Evolutionary conservation across 2,888 invertebrate species (phyloP).

Genomic region (Scaptomyza parva): DNA sequence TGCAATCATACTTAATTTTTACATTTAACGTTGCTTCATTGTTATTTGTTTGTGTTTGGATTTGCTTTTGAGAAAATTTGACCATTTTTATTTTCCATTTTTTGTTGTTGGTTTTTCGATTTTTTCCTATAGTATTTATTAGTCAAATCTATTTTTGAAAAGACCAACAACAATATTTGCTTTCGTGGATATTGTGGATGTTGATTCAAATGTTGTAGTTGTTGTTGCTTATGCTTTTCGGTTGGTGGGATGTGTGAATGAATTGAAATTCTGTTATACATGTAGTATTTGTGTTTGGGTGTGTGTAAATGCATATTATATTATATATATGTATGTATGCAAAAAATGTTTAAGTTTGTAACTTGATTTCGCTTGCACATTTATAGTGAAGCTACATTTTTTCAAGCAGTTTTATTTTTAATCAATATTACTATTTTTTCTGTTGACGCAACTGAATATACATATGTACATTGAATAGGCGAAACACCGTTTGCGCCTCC

Average conservation of each 20-base stretch:
- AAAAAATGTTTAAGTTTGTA: not conserved
- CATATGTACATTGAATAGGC: no score
- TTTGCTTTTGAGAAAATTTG: constrained; percentile 30
- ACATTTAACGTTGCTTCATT: constrained; percentile 32
- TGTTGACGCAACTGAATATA: constrained; percentile 48
- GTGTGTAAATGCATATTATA: not conserved
- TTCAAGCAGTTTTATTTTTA: constrained; percentile 64
- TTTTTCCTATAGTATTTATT: constrained; percentile 79
- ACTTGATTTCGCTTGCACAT: constrained; percentile 16
- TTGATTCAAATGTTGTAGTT: constrained; percentile 44
- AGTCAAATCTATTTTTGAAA: constrained; percentile 82
- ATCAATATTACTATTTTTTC: constrained; percentile 66
- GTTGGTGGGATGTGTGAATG: constrained; percentile 27
- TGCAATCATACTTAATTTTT: constrained; percentile 56
- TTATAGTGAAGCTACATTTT: constrained; percentile 54
- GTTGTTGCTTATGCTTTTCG: constrained; percentile 23
- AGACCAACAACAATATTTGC: constrained; percentile 55
- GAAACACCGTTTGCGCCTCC: constrained; percentile 37
- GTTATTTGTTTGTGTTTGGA: constrained; percentile 39
- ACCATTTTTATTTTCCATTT: constrained; percentile 41
- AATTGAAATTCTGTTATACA: constrained; percentile 2
- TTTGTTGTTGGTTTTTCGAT: constrained; percentile 55
- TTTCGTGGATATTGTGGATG: constrained; percentile 43
- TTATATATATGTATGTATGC: not conserved
- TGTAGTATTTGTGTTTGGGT: not conserved